A percentile compares a stretch with the other conserved stretches of the same genome.
phyloP scores from a whole-genome alignment of 2,888 invertebrate species.

The Agrotis puta region DNA sequence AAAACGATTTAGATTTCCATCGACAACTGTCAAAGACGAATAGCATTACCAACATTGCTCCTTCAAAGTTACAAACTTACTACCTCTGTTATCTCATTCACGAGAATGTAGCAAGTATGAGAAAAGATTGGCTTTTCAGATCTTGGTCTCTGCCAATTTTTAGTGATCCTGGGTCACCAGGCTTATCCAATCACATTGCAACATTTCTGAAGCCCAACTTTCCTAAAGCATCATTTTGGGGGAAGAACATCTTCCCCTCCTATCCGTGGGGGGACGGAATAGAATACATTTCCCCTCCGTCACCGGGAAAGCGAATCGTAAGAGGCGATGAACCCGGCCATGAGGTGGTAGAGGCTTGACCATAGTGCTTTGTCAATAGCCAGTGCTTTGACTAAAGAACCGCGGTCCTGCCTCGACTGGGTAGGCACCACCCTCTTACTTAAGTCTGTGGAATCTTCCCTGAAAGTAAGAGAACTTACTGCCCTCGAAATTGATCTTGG shows the following conservation, averaged over 20 bases:
- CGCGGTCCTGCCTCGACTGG: conserved; percentile 41
- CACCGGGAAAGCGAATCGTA: conserved; percentile 65
- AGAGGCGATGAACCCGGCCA: conserved; percentile 61
- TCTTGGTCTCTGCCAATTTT: background rate
- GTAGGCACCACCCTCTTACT: conserved; percentile 55
- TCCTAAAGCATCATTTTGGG: conserved; percentile 5
- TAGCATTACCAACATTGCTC: no score
- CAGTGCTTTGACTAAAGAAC: conserved; percentile 17
- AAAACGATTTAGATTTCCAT: no score
- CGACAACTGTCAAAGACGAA: no score
- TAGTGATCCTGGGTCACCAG: background rate
- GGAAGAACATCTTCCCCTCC: background rate
- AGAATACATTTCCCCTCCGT: conserved; percentile 63
- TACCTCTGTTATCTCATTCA: background rate
- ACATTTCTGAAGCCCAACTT: conserved; percentile 13
- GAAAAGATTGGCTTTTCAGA: background rate
- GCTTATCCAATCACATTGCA: background rate
- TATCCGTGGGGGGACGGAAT: conserved; percentile 62
- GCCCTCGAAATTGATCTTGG: conserved; percentile 4
- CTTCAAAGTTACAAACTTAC: background rate
- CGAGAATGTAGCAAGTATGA: background rate
- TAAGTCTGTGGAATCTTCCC: conserved; percentile 38
- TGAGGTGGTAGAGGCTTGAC: conserved; percentile 59
- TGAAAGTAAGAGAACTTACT: conserved; percentile 45
- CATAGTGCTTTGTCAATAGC: conserved; percentile 18